Evolutionary conservation across 2,797 vertebrate genomes (phyloP).

Genomic region (Cyprinodon diabolis): DNA sequence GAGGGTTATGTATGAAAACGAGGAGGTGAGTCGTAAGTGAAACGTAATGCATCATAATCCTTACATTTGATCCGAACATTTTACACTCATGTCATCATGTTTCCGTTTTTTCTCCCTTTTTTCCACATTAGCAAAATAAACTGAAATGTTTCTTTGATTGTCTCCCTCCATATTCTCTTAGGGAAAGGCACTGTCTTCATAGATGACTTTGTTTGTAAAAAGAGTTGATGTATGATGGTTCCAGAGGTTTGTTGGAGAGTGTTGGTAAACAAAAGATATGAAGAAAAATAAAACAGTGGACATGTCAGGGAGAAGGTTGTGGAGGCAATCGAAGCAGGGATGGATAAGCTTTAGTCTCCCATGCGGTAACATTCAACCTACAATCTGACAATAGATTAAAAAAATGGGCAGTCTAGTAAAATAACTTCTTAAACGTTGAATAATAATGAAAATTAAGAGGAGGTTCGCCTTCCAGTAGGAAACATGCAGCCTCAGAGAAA

Average conservation of each 20-base stretch:
- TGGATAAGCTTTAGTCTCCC: no score
- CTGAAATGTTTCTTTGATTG: background rate
- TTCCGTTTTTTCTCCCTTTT: background rate
- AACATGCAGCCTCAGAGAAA: no score
- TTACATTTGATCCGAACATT: background rate
- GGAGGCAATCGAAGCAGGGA: no score
- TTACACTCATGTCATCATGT: background rate
- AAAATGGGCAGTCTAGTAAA: no score
- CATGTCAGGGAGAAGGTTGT: no score
- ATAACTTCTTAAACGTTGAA: no score
- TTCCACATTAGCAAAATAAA: background rate
- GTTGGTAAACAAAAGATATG: no score
- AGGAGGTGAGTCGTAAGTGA: constrained; percentile 84
- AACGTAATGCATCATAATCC: background rate
- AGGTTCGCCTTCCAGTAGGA: no score
- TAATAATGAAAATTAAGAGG: no score
- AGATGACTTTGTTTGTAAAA: background rate
- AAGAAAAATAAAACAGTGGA: no score
- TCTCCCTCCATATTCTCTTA: background rate
- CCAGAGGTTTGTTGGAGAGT: no score
- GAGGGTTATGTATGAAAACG: constrained; percentile 98
- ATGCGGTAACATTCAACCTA: background rate
- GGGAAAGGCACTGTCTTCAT: background rate
- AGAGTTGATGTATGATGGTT: no score
- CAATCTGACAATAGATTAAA: background rate